Conservation (phyloP, 2,888 invertebrate genomes). For the Temnothorax rugatulus region DNA sequence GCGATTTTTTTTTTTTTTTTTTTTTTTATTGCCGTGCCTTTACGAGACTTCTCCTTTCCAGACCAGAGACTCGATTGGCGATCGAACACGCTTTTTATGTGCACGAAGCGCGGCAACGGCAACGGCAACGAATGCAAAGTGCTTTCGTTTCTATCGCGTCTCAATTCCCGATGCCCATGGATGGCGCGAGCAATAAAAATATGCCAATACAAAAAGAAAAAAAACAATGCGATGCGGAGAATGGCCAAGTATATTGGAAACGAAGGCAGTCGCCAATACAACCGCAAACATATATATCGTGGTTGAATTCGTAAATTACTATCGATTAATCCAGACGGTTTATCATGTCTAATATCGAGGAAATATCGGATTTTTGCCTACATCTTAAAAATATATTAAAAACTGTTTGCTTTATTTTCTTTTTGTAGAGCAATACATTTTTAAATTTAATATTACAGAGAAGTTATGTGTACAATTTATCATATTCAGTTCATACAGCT, state of each 20-base stretch:
- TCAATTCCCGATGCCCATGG: constrained; percentile 60
- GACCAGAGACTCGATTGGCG: constrained; percentile 61
- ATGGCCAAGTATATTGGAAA: constrained; percentile 23
- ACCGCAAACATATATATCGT: constrained; percentile 18
- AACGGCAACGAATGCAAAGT: constrained; percentile 66
- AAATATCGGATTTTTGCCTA: constrained; percentile 6
- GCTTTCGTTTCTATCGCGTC: constrained; percentile 46
- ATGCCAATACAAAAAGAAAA: constrained; percentile 53
- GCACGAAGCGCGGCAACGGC: constrained; percentile 34
- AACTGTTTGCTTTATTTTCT: neutral
- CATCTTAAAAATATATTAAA: neutral
- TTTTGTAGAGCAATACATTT: neutral
- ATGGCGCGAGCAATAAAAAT: constrained; percentile 67
- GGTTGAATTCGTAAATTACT: constrained; percentile 16
- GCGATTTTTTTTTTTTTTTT: constrained; percentile 14
- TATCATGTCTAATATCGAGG: constrained; percentile 29
- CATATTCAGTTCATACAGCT: neutral
- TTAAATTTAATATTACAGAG: neutral
- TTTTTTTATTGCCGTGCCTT: constrained; percentile 59
- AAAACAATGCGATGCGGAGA: constrained; percentile 22
- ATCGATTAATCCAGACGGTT: constrained; percentile 33
- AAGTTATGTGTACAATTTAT: neutral
- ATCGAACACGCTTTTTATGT: constrained; percentile 69
- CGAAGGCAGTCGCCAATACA: constrained; percentile 3
- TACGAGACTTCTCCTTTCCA: constrained; percentile 62